These are phyloP conservation scores for Zaprionus ghesquierei DNA, from an alignment of 1,140 invertebrate species.

Conservation along the genomic window DNA sequence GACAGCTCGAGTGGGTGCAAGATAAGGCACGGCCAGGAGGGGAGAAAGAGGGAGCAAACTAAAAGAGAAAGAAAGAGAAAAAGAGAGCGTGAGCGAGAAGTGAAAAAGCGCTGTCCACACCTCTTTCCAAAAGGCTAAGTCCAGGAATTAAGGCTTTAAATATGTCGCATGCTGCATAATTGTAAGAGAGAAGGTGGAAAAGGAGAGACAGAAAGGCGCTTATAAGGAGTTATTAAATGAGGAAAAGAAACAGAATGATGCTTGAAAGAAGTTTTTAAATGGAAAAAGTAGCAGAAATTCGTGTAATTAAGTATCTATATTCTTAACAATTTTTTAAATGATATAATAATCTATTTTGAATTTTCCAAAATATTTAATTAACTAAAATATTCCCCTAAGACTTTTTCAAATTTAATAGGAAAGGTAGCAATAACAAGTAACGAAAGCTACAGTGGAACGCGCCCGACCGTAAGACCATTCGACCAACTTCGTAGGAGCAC, in stretches of 20 bases:
- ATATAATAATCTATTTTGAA: too few relatives aligned
- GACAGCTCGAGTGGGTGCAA: slow-evolving; percentile 37
- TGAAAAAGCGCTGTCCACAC: background rate
- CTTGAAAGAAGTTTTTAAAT: too few relatives aligned
- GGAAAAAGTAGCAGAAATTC: too few relatives aligned
- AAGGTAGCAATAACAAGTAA: too few relatives aligned
- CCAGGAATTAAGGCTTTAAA: slow-evolving; percentile 5
- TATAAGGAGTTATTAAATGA: background rate
- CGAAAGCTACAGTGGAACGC: too few relatives aligned
- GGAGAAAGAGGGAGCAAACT: background rate
- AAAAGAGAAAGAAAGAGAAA: background rate
- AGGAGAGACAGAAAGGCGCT: background rate
- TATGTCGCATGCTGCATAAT: background rate
- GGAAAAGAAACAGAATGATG: background rate
- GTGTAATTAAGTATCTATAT: too few relatives aligned
- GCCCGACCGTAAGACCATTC: too few relatives aligned
- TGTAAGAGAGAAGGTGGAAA: background rate
- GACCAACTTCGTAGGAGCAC: too few relatives aligned
- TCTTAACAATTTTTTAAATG: too few relatives aligned
- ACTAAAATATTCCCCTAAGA: too few relatives aligned
- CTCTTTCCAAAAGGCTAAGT: background rate
- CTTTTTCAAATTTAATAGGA: too few relatives aligned
- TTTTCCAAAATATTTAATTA: too few relatives aligned
- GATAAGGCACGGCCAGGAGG: background rate
- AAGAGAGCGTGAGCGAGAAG: background rate